Evolutionary conservation across 2,113 vertebrate species (phyloP), one percentile per base, ranked within the genome.

Genomic region (Heterotis niloticus): DNA sequence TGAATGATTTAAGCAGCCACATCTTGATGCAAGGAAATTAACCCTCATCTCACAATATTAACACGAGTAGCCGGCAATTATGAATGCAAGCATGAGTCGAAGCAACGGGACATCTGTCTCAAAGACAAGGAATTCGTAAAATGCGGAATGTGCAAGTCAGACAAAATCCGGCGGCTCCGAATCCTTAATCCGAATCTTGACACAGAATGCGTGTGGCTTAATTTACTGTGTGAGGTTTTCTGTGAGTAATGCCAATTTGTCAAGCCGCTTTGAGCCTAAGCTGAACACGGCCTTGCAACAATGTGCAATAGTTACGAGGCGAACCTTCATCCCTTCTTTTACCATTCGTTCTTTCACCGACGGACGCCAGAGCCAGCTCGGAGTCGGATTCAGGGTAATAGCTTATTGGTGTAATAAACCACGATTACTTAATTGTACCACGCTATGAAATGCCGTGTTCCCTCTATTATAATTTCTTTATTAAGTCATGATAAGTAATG

Each of bases 351-450:
- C n/a, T 23, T 24, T 57, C 28, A 52, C 64, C 64, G 67, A 13
- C 18, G 11, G 76, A 69, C 4, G 65, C 57, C 76, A 68, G 26
- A 13, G 65, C 26, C 26, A 13, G 11, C 24, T 17, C 16, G 57
- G 12, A 18, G 28, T 18, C 18, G 17, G 17, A 28, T 17, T 54
- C 24, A 28, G 2, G 44, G 65, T 29, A 18, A 59, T 26, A 52
- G 14, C 54, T 57, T 56, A 23, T 51, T 73, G 18, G 16, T 34
- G 34, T 59, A 34, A 78, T 69, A 59, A 68, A 78, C 20, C 12
- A 34, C 62, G 23, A 59, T 59, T 57, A 57, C 74, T 64, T 60
- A 75, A 75, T 64, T 62, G 18, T 24, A 75, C 17, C 54, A 34
- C 18, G 10, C 14, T 34, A 62, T 23, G 24, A 28, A 62, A 75